Conservation (phyloP, 2,113 vertebrate species). For the Ochotona curzoniae region DNA sequence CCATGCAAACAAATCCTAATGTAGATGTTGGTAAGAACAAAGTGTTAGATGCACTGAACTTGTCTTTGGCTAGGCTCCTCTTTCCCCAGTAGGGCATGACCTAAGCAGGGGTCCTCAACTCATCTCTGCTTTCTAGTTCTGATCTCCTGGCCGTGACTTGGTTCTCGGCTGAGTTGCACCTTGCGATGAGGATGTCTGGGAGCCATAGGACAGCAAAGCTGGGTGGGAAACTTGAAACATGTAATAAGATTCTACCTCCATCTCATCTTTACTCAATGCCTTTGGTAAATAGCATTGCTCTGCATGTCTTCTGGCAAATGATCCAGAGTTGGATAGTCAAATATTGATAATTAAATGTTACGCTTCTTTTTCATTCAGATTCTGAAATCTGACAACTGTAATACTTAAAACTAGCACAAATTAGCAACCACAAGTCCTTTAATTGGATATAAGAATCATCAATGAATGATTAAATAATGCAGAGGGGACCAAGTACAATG, state of each 20-base stretch:
- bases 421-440: slow-evolving; percentile 11
- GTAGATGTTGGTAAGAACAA: neutral
- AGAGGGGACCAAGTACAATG: too few relatives aligned
- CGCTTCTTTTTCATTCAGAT: neutral
- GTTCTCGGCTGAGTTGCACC: neutral
- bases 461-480: neutral
- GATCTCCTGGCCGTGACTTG: neutral
- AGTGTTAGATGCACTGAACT: neutral
- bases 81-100: neutral
- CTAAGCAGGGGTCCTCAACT: neutral
- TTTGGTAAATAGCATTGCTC: too few relatives aligned
- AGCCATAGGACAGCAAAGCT: neutral
- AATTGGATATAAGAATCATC: neutral
- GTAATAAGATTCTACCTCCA: neutral
- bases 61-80: neutral
- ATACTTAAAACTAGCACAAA: neutral
- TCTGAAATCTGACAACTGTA: slow-evolving; percentile 32
- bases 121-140: neutral
- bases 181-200: neutral
- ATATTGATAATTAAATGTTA: neutral
- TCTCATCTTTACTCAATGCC: neutral
- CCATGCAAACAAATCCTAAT: slow-evolving; percentile 8
- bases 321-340: neutral
- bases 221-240: neutral
- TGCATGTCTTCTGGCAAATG: slow-evolving; percentile 29